Evolutionary conservation across 2,888 invertebrate species (phyloP), one percentile per base, ranked within the genome.

Genomic region (Resseliella maxima): DNA sequence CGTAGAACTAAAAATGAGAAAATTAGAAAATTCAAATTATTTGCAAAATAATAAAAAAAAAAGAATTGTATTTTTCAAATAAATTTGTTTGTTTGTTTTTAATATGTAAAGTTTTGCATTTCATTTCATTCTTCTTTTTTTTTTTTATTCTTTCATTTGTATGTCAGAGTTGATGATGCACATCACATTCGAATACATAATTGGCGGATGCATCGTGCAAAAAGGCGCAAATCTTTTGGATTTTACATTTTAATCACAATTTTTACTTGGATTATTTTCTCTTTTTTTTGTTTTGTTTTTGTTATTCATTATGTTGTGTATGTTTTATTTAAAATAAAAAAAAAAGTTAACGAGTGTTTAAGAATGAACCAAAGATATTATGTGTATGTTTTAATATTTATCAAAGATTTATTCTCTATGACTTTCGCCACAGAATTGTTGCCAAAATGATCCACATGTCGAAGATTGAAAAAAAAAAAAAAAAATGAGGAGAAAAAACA

Each of bases 1-100:
- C 93, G 89, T 95, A 94, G 90, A 97, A 97, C 97, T 97, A 94
- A 81, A 41, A 85, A 35, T 85, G 86, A 86, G 86, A 87, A 85
- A 86, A 24, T 64, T 64, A 21, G 24, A 5, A 64, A 6, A 24
- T 15, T 5, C 27, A 64, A 64, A 64, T 3, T 31, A 64, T 24
- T 24, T 64, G 15, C 15, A 5, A 27, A 15, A 18, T 64, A n/a
- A n/a, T 35, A 81, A 81, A 21, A 35, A 18, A 81, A 0, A 81
- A 64, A 24, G 54, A n/a, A 54, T n/a, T n/a, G n/a, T n/a, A n/a
- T n/a, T n/a, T n/a, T n/a, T n/a, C n/a, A n/a, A n/a, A n/a, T n/a
- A n/a, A n/a, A n/a, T n/a, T n/a, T n/a, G n/a, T n/a, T n/a, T n/a
- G n/a, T n/a, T n/a, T n/a, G n/a, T n/a, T n/a, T n/a, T n/a, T n/a